Percentiles rank a stretch among this genome's conserved stretches.
Evolutionary conservation across 2,113 vertebrate species (phyloP).

Genomic region (Aegotheles bennettii): DNA sequence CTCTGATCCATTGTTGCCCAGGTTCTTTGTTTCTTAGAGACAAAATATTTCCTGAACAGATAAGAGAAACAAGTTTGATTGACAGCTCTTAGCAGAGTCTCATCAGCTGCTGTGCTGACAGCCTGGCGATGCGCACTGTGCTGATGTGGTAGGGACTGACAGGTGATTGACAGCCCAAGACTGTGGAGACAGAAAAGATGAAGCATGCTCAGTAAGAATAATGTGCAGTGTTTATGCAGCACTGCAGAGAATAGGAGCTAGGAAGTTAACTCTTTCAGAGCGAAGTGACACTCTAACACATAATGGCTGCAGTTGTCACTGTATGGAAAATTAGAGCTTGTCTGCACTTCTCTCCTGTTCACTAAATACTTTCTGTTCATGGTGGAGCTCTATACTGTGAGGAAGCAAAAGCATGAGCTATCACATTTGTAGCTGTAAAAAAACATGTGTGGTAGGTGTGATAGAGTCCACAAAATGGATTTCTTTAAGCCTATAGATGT

Average conservation of each 20-base stretch:
- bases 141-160: slow-evolving; percentile 75
- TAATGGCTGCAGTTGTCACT: neutral
- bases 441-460: neutral
- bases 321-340: neutral
- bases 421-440: slow-evolving; percentile 18
- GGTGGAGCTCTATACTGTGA: neutral
- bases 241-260: slow-evolving; percentile 33
- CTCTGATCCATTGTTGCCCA: slow-evolving; percentile 63
- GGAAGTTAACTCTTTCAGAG: slow-evolving; percentile 65
- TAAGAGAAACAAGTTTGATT: slow-evolving; percentile 77
- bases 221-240: slow-evolving; percentile 64
- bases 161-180: slow-evolving; percentile 78
- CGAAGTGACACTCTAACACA: neutral
- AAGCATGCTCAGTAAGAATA: slow-evolving; percentile 71
- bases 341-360: neutral
- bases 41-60: slow-evolving; percentile 77
- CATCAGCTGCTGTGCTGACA: slow-evolving; percentile 77
- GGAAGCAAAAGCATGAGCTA: neutral
- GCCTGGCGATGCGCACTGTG: slow-evolving; percentile 64
- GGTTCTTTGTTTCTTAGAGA: slow-evolving; percentile 76
- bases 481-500: slow-evolving; percentile 3
- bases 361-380: neutral
- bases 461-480: neutral
- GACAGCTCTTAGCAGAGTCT: slow-evolving; percentile 70
- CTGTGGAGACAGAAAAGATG: slow-evolving; percentile 65